Evolutionary conservation across 2,797 vertebrate genomes (phyloP), one percentile per base, ranked within the genome.

Genomic region (Artibeus lituratus): DNA sequence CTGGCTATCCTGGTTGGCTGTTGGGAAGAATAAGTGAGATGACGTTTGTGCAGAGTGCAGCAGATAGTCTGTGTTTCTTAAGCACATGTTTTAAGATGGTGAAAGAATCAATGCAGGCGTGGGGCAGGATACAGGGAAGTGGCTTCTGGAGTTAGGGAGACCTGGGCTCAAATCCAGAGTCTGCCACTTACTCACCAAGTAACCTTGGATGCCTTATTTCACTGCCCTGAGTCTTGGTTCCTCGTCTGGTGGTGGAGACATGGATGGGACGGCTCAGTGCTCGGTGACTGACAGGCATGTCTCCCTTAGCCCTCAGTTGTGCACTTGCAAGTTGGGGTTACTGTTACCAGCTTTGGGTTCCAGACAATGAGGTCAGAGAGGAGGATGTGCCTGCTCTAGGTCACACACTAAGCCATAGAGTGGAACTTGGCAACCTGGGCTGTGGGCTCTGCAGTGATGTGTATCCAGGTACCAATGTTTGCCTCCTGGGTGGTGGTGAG

Each of bases 221-320:
- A 87, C 42, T 55, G 39, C 12, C 9, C 35, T 37, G n/a, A 57
- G n/a, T 74, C 70, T 67, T 32, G 53, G 39, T 2, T 35, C 65
- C 47, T 82, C 12, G 18, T 39, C 35, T 26, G 62, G 81, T 32
- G 59, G 11, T 5, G 4, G 39, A 89, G 74, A 37, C 65, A 8
- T 15, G 74, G 35, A 32, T 22, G 37, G 22, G 1, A 37, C 26
- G 83, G 21, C 24, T 32, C 0, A 0, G 1, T 39, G 14, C 32
- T 42, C 55, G n/a, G 16, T 3, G 59, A 9, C 0, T 10, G 49
- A 16, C 47, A 22, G 2, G 7, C 1, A 2, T 3, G 1, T 67
- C 16, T 32, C 10, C 10, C 16, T 0, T 10, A 26, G 32, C 47
- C 57, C 6, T 95, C 15, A 5, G 0, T 10, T 0, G 11, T 22